These are phyloP conservation scores for Drosophila dives DNA, from an alignment of 2,888 invertebrate species.

Conservation along the genomic window DNA sequence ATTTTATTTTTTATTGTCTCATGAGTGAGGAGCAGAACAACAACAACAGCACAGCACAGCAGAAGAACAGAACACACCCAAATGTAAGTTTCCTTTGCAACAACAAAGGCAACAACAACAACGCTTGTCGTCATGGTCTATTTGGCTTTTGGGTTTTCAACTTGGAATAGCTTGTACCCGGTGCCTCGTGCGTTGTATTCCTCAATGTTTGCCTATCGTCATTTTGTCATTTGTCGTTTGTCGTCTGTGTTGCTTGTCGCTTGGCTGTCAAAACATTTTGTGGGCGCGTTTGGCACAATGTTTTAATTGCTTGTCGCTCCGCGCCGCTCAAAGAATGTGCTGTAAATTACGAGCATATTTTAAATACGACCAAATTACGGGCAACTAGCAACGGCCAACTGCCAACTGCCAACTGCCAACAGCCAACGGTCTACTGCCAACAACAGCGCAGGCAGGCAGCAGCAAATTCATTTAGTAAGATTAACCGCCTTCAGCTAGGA, in stretches of 20 bases:
- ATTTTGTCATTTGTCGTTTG: slow-evolving; percentile 18
- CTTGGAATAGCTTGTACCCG: slow-evolving; percentile 25
- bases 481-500: slow-evolving; percentile 30
- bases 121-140: slow-evolving; percentile 66
- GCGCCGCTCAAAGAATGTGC: slow-evolving; percentile 33
- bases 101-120: slow-evolving; percentile 13
- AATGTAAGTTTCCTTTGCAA: slow-evolving; percentile 46
- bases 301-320: slow-evolving; percentile 59
- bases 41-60: background rate
- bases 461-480: slow-evolving; percentile 40
- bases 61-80: slow-evolving; percentile 57
- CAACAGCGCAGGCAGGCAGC: background rate
- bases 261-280: slow-evolving; percentile 49
- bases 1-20: slow-evolving; percentile 26
- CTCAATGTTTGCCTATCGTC: slow-evolving; percentile 32
- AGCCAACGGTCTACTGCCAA: background rate
- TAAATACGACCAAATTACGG: slow-evolving; percentile 35
- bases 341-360: slow-evolving; percentile 43
- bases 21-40: slow-evolving; percentile 39
- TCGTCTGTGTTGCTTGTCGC: slow-evolving; percentile 28
- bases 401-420: background rate
- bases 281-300: slow-evolving; percentile 67
- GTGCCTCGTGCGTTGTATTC: background rate
- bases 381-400: slow-evolving; percentile 31
- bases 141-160: slow-evolving; percentile 69